Evolutionary conservation across 2,113 vertebrate species (phyloP).

Genomic region (Paratilapia polleni): DNA sequence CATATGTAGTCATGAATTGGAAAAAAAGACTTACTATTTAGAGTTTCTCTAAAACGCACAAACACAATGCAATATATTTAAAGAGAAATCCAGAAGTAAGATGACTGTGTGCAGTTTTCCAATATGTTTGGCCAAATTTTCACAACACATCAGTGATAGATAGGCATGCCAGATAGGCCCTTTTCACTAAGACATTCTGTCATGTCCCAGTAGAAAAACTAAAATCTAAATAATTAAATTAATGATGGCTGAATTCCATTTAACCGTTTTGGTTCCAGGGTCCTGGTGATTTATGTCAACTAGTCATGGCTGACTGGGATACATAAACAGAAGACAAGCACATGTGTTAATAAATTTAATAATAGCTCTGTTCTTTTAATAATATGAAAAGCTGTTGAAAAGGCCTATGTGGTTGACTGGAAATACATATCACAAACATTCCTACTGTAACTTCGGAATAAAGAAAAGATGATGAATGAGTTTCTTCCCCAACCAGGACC

Average conservation of each 20-base stretch:
- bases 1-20: background rate
- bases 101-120: background rate
- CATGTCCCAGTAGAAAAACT: background rate
- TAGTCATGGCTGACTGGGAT: background rate
- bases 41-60: background rate
- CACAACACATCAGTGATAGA: background rate
- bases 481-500: constrained; percentile 14
- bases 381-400: constrained; percentile 11
- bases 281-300: background rate
- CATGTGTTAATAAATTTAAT: background rate
- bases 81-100: background rate
- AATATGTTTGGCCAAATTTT: background rate
- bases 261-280: background rate
- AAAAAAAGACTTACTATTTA: background rate
- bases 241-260: background rate
- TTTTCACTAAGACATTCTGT: background rate
- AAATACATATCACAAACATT: constrained; percentile 7
- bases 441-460: background rate
- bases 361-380: background rate
- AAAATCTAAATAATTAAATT: background rate
- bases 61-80: background rate
- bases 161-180: background rate
- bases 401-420: background rate
- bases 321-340: background rate
- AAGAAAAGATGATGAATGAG: constrained; percentile 22